Conservation (phyloP, 2,113 vertebrate genomes). For the Fulmarus glacialis region DNA sequence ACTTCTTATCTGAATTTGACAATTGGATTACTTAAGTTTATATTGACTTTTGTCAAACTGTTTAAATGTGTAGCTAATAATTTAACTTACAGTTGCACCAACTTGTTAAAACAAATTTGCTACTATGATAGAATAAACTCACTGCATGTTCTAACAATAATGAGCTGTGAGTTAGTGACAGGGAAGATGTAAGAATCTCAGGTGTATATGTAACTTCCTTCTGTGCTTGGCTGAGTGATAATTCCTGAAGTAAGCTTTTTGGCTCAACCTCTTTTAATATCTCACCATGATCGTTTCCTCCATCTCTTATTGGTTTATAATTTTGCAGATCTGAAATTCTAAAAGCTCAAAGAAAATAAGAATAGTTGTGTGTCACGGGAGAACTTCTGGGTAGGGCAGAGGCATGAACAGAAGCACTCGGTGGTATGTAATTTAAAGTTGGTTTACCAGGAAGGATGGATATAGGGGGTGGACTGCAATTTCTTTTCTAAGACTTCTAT, state of each 20-base stretch:
- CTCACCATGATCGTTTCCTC: not conserved
- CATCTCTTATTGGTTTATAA: not conserved
- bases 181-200: not conserved
- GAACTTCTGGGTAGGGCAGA: not conserved
- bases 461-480: not conserved
- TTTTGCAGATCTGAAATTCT: not conserved
- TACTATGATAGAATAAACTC: not conserved
- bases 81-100: not conserved
- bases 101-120: not conserved
- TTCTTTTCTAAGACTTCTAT: not conserved
- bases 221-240: not conserved
- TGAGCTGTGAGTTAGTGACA: not conserved
- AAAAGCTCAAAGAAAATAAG: not conserved
- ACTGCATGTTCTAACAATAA: not conserved
- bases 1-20: conserved; percentile 19
- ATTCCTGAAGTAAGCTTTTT: not conserved
- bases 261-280: not conserved
- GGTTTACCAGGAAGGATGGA: not conserved
- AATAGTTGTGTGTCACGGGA: not conserved
- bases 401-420: not conserved
- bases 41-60: not conserved
- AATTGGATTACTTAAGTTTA: conserved; percentile 21
- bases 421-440: not conserved
- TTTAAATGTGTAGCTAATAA: not conserved
- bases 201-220: not conserved